Percentiles rank a stretch among this genome's conserved stretches.
Conservation (phyloP, 2,888 invertebrate species). For the Ditylenchus weischeri region DNA sequence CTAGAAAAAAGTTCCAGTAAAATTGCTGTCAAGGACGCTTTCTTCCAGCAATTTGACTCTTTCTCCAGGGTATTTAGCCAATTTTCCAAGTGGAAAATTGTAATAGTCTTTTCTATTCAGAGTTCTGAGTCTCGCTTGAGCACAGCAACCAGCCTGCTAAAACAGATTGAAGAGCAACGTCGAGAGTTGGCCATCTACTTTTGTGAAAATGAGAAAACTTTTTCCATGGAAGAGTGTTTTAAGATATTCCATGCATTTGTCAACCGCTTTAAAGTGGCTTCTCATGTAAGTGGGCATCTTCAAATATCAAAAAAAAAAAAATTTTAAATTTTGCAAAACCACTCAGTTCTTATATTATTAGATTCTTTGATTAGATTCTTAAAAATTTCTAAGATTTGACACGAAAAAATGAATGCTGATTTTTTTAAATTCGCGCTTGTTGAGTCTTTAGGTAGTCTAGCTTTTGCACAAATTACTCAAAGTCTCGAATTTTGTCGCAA, state of each 20-base stretch:
- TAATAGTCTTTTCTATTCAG: slow-evolving; percentile 5
- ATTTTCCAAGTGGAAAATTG: background rate
- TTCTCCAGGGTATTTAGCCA: slow-evolving; percentile 15
- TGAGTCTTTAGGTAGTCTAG: no score
- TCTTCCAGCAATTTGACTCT: slow-evolving; percentile 17
- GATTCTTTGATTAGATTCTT: no score
- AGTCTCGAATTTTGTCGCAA: no score
- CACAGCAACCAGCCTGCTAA: slow-evolving; percentile 5
- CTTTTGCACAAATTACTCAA: no score
- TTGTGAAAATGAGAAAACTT: slow-evolving; percentile 42
- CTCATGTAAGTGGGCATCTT: slow-evolving; percentile 14
- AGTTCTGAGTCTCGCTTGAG: slow-evolving; percentile 22
- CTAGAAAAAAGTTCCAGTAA: slow-evolving; percentile 18
- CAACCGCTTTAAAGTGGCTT: slow-evolving; percentile 36
- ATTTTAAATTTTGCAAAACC: background rate
- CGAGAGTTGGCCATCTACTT: slow-evolving; percentile 37
- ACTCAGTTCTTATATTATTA: no score
- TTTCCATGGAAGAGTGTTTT: slow-evolving; percentile 54
- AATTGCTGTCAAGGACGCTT: slow-evolving; percentile 9
- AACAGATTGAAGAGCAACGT: slow-evolving; percentile 29
- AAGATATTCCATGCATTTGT: slow-evolving; percentile 52
- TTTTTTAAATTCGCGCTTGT: no score
- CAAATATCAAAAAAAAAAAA: background rate
- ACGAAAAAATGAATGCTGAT: no score
- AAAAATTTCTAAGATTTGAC: no score